phyloP scores from a whole-genome alignment of 2,113 vertebrate genomes.

The Carassius auratus region DNA sequence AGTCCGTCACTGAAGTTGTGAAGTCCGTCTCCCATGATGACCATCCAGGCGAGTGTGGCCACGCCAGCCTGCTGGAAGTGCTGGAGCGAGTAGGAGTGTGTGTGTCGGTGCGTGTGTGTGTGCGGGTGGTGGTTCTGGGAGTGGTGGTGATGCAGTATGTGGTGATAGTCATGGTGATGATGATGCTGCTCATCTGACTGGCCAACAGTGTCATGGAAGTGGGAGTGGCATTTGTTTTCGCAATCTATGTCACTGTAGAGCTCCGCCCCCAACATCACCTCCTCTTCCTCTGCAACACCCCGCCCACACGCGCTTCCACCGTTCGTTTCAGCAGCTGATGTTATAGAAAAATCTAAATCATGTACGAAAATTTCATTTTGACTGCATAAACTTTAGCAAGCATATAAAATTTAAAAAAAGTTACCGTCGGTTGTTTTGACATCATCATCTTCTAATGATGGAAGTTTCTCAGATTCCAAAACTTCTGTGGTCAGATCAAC shows the following conservation, averaged over 20 bases:
- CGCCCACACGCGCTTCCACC: conserved; percentile 59
- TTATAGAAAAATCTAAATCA: background rate
- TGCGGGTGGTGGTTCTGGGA: conserved; percentile 98
- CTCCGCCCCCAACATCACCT: conserved; percentile 90
- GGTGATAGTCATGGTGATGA: conserved; percentile 98
- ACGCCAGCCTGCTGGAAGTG: conserved; percentile 91
- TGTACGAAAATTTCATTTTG: background rate
- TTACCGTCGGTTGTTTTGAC: conserved; percentile 82
- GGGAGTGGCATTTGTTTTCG: conserved; percentile 97
- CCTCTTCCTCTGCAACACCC: conserved; percentile 85
- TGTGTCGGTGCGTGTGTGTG: conserved; percentile 93
- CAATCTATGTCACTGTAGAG: conserved; percentile 84
- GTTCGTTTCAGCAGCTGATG: conserved; percentile 70
- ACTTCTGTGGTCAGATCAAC: conserved; percentile 80
- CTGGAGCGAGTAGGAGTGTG: conserved; percentile 89
- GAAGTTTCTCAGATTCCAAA: conserved; percentile 83
- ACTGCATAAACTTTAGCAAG: conserved; percentile 75
- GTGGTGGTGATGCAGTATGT: conserved; percentile 97
- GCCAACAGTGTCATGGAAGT: conserved; percentile 94
- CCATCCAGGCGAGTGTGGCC: conserved; percentile 96
- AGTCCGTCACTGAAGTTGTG: conserved; percentile 97
- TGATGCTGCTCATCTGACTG: conserved; percentile 90
- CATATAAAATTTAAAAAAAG: background rate
- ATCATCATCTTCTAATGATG: conserved; percentile 80
- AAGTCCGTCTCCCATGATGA: conserved; percentile 96